Base-by-base conservation (phyloP, 2,888 invertebrate species). In the Dasysyrphus tricinctus region DNA sequence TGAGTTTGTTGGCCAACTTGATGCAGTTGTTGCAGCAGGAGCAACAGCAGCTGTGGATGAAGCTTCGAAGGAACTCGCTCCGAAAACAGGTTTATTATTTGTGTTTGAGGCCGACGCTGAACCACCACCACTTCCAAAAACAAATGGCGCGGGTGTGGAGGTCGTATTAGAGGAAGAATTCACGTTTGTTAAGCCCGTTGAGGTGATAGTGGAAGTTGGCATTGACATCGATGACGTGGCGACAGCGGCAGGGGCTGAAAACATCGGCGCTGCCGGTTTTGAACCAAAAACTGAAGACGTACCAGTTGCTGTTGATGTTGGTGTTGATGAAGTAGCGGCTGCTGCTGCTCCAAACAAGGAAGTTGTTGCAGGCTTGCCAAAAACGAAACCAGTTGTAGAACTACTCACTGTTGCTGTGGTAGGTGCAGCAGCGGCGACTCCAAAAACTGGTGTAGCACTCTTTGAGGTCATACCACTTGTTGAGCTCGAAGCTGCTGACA, bases 331-430 rank as follows among this genome's bases (percentile, higher is more conserved):
- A 32, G 32, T 5, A 24, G 82, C 34, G 14, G 79, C 49, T 12
- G 75, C 47, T 9, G 56, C 49, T 32, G 42, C 72, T 72, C 84
- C 87, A 78, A 78, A 84, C 44, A 78, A 19, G 0, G 88, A 47
- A 7, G 88, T 39, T 19, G 85, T 78, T 5, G 79, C 78, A 59
- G 79, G 49, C 29, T 80, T 88, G 14, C 77, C 84, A 80, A 84
- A 84, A 0, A 75, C 72, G 3, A 72, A 84, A 37, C 69, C 86
- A 73, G 83, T 88, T 85, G 63, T 63, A 5, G 89, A 88, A 77
- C 89, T 89, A 70, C 89, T 89, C 5, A 88, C 81, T 47, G 81
- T 76, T 76, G 83, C 67, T 32, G 82, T 67, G 2, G 88, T 51
- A 57, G 88, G 16, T 42, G 83, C 44, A 16, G 56, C 84, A 32